Base-by-base conservation (phyloP, 2,797 vertebrate genomes). In the Babyrousa celebensis region DNA sequence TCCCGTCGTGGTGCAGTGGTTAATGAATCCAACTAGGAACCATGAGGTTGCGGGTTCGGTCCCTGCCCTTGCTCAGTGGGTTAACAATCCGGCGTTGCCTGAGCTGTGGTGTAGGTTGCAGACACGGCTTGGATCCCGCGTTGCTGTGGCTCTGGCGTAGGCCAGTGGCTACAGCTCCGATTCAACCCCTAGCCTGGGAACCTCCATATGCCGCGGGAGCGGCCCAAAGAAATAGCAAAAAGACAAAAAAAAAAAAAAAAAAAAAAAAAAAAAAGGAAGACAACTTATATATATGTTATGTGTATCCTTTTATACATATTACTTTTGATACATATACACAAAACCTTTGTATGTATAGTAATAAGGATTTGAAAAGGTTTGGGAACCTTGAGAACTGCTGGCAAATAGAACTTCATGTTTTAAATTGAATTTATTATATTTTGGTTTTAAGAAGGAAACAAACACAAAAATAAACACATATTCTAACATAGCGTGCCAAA, bases 361-460 rank as follows among this genome's bases (percentile, higher is more conserved):
- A 82, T 70, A 80, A 96, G 72, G 27, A 79, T 54, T 10, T 82
- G 16, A 86, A 94, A 92, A 75, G 48, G 6, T 27, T 48, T 67
- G 80, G 27, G 7, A 95, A 17, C 4, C 21, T 70, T 84, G 27
- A 36, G 54, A 78, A 90, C 65, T 94, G 27, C 21, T 75, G 40
- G 56, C 48, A 95, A 89, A 86, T n/a, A 75, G 18, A 87, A 85
- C 18, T 87, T 95, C 8, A 71, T 20, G 71, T 52, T 85, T 83
- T 32, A 58, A 89, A 92, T 70, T 60, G 27, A n/a, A 80, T 89
- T 29, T 85, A 65, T 77, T 84, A 62, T 70, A 58, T 78, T 77
- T 92, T 88, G 89, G 78, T 74, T 84, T 95, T 71, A 86, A 89
- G 12, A 83, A 74, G 21, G 36, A 89, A 62, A 70, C 25, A 78